Conservation (phyloP, 2,797 vertebrate species). For the Onychomys arenicola region DNA sequence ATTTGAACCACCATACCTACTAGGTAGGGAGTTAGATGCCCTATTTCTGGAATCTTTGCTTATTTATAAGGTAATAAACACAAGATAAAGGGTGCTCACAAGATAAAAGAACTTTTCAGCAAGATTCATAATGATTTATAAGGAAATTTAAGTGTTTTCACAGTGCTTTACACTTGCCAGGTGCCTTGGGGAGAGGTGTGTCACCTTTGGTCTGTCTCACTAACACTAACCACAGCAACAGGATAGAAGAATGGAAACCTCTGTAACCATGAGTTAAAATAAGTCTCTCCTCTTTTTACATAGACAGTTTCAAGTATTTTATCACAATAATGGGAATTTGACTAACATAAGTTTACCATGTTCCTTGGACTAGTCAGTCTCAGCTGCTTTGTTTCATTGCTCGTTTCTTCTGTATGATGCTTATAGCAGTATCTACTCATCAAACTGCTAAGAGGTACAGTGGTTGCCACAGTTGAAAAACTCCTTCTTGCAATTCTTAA, state of each 20-base stretch:
- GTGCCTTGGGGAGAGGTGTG: neutral
- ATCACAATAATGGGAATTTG: neutral
- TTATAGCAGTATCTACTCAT: neutral
- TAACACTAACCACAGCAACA: neutral
- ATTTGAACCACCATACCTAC: neutral
- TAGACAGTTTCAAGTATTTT: neutral
- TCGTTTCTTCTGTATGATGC: neutral
- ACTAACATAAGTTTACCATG: neutral
- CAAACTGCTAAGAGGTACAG: neutral
- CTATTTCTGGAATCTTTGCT: neutral
- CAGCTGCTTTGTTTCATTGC: neutral
- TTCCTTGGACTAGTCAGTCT: neutral
- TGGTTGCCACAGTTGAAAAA: neutral
- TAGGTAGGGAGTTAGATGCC: neutral
- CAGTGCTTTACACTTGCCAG: neutral
- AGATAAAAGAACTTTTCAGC: neutral
- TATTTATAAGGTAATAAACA: neutral
- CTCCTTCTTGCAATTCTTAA: neutral
- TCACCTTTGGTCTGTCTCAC: neutral
- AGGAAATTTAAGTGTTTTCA: neutral
- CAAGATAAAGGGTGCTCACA: neutral
- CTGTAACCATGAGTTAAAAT: neutral
- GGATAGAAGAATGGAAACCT: neutral
- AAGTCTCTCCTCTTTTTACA: neutral
- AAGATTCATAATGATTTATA: neutral